These are phyloP conservation scores for Buathra laborator DNA, from an alignment of 2,888 invertebrate species.

Conservation along the genomic window DNA sequence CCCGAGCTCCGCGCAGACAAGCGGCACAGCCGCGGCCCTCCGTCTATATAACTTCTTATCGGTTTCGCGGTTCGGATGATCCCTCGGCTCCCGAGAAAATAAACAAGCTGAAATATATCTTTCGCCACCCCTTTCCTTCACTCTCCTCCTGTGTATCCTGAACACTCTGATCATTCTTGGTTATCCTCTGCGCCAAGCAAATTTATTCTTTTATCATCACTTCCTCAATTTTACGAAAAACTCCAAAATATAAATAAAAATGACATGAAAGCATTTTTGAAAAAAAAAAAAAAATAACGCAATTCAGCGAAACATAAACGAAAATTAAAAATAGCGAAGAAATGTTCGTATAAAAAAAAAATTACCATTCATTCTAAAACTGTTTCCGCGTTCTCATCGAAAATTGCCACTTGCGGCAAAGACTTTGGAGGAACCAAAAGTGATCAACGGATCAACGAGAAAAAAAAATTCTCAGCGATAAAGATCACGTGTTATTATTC, in stretches of 20 bases:
- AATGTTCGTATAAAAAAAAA: background rate
- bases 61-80: slow-evolving; percentile 54
- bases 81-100: slow-evolving; percentile 52
- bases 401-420: too few relatives aligned
- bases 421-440: slow-evolving; percentile 11
- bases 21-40: slow-evolving; percentile 43
- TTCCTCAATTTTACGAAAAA: too few relatives aligned
- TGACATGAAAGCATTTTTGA: too few relatives aligned
- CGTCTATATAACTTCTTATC: slow-evolving; percentile 62
- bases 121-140: background rate
- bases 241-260: too few relatives aligned
- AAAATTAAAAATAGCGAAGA: background rate
- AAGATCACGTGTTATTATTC: slow-evolving; percentile 55
- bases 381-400: too few relatives aligned
- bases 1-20: slow-evolving; percentile 41
- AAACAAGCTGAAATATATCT: slow-evolving; percentile 28
- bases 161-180: background rate
- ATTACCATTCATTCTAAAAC: too few relatives aligned
- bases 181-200: slow-evolving; percentile 1
- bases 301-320: too few relatives aligned
- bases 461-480: slow-evolving; percentile 20
- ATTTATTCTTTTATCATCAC: background rate
- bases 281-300: too few relatives aligned
- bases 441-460: slow-evolving; percentile 39
- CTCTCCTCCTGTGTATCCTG: background rate